Evolutionary conservation across 2,113 vertebrate genomes (phyloP).

Genomic region (Prionailurus viverrinus): DNA sequence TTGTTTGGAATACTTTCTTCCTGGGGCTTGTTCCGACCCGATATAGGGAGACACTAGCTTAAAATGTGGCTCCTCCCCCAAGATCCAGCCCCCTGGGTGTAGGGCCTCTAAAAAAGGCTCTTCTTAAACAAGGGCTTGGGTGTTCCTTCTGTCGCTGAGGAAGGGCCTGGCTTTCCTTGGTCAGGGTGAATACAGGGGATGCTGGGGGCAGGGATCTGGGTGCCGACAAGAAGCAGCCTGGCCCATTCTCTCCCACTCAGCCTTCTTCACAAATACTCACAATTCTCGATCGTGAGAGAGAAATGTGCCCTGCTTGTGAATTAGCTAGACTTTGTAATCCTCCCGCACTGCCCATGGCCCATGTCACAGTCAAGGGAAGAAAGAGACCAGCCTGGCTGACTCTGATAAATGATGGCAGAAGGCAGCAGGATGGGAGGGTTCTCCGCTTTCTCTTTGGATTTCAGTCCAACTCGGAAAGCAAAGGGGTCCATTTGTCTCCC

Average conservation of each 20-base stretch:
- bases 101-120: background rate
- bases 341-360: background rate
- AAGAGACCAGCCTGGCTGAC: background rate
- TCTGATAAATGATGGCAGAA: background rate
- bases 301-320: background rate
- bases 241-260: background rate
- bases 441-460: constrained; percentile 28
- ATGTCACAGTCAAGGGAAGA: background rate
- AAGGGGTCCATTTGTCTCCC: background rate
- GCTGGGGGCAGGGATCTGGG: background rate
- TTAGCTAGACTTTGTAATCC: background rate
- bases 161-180: background rate
- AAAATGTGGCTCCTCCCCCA: background rate
- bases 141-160: background rate
- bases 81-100: background rate
- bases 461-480: constrained; percentile 4
- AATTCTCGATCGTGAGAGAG: background rate
- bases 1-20: constrained; percentile 84
- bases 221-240: background rate
- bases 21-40: constrained; percentile 86
- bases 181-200: background rate
- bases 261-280: background rate
- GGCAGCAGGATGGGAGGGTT: background rate
- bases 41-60: background rate
- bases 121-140: background rate